phyloP scores from a whole-genome alignment of 2,888 invertebrate species.

The Smittia sp. region DNA sequence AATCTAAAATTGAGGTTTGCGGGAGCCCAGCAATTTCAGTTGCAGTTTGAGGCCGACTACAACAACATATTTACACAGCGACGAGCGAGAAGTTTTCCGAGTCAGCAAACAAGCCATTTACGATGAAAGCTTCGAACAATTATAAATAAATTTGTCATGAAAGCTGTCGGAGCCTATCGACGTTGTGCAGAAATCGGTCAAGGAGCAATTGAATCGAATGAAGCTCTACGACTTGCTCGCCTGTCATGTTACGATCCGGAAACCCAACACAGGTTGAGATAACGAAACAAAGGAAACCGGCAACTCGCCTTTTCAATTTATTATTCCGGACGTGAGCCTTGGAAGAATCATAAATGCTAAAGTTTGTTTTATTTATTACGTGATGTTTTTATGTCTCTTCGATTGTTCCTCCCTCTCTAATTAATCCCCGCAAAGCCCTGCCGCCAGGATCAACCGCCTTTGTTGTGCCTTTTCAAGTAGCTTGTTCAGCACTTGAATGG shows the following conservation, averaged over 20 bases:
- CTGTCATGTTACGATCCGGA: conserved; percentile 7
- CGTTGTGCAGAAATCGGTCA: background rate
- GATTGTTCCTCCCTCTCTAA: conserved; percentile 41
- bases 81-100: too few relatives aligned
- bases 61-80: background rate
- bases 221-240: background rate
- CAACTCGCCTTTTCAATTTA: conserved; percentile 16
- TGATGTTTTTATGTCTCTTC: conserved; percentile 33
- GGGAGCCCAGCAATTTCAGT: background rate
- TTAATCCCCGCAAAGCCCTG: conserved; percentile 18
- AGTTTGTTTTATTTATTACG: conserved; percentile 34
- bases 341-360: conserved; percentile 32
- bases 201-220: conserved; percentile 2
- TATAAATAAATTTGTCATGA: conserved; percentile 36
- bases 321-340: background rate
- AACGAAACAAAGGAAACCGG: background rate
- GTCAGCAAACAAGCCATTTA: background rate
- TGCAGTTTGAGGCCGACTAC: background rate
- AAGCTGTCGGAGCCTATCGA: background rate
- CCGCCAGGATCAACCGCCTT: background rate
- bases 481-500: background rate
- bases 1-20: conserved; percentile 9
- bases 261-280: background rate
- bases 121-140: conserved; percentile 16
- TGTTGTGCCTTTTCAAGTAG: background rate